Base-by-base conservation (phyloP, 1,140 invertebrate genomes). In the Drosophila repleta region DNA sequence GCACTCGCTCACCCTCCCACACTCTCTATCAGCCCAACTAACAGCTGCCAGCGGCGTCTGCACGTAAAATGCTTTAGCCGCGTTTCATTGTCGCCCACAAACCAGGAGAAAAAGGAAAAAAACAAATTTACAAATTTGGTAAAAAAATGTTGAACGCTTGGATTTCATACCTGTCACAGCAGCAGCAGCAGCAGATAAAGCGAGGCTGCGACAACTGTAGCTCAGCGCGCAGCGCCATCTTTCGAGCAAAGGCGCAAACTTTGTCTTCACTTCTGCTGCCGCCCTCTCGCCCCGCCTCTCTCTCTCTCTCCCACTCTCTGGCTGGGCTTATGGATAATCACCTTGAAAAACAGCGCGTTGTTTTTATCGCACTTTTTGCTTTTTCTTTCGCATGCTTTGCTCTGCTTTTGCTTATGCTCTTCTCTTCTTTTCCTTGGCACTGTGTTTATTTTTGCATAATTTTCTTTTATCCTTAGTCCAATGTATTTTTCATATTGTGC, bases 61-160 rank as follows among this genome's bases (percentile, higher is more conserved):
- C 81, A 87, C 81, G 81, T 88, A 87, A 88, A 87, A 87, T 88
- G 82, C 83, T 87, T 87, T 87, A 87, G 82, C 78, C 78, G 70
- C 82, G 82, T 88, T 87, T 88, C 82, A 87, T 87, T 87, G 82
- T 88, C 82, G 72, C 70, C 78, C 60, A 72, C 65, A 79, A 20
- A 66, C 76, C n/a, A n/a, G n/a, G n/a, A 74, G 71, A 71, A 53
- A 71, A 15, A n/a, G 8, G 3, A 75, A 67, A 45, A 37, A 55
- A 39, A 76, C 74, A 79, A 87, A 84, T 81, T 79, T 78, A 78
- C 82, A 78, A 81, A 81, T 81, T 85, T 73, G 43, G 6, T 8
- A 49, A 48, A 41, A 72, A 76, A 76, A 84, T 85, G 81, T 85
- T 35, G 73, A 85, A 85, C 67, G 82, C 82, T 61, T 52, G 45